Conservation (phyloP, 2,797 vertebrate genomes). For the Sebastes aleutianus region DNA sequence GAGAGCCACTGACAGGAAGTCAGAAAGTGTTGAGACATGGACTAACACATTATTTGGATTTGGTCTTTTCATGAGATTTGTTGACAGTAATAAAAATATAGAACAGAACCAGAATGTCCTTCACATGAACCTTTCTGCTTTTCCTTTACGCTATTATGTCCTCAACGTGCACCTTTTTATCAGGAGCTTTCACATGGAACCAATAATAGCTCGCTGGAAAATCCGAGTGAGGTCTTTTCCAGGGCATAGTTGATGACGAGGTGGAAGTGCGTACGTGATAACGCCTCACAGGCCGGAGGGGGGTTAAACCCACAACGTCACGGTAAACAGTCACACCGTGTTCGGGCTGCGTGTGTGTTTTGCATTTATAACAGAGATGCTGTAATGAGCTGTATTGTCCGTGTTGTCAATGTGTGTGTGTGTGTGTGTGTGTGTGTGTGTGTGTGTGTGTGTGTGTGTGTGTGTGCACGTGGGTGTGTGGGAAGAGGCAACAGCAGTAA, state of each 20-base stretch:
- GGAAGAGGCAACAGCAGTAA: conserved; percentile 25
- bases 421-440: too few species aligned
- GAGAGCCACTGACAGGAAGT: too few species aligned
- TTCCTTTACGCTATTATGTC: not conserved
- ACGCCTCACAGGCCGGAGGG: not conserved
- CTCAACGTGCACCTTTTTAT: not conserved
- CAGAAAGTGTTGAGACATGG: too few species aligned
- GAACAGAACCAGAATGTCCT: not conserved
- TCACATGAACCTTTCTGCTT: not conserved
- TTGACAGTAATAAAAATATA: not conserved
- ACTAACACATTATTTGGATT: too few species aligned
- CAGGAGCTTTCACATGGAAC: not conserved
- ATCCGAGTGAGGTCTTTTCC: too few species aligned
- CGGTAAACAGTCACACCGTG: not conserved
- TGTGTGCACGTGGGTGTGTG: not conserved
- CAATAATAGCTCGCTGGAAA: not conserved
- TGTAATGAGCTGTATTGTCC: conserved; percentile 32
- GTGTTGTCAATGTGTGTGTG: not conserved
- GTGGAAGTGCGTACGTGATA: conserved; percentile 21
- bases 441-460: too few species aligned
- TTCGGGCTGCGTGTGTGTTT: not conserved
- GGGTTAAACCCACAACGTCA: not conserved
- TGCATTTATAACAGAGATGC: not conserved
- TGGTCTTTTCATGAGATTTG: not conserved
- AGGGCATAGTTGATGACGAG: not conserved